Evolutionary conservation across 2,797 vertebrate genomes (phyloP).

Genomic region (Cynopterus sphinx): DNA sequence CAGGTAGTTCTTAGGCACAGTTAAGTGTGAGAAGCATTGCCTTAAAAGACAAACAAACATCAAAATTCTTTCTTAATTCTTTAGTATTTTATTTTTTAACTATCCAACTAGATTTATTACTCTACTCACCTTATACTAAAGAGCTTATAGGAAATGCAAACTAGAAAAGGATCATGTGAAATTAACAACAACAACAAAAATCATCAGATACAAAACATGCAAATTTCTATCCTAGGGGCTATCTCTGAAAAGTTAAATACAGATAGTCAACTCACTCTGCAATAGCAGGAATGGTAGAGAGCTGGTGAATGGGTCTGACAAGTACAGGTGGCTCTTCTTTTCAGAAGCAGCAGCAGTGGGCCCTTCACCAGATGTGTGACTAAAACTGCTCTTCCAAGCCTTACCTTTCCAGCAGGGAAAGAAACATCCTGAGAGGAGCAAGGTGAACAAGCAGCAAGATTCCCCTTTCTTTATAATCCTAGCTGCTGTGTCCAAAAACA

Average conservation of each 20-base stretch:
- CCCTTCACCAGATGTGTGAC: not conserved
- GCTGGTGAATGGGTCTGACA: not conserved
- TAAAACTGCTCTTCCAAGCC: not conserved
- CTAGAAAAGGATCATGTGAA: not conserved
- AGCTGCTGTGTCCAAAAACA: not conserved
- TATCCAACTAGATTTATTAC: not conserved
- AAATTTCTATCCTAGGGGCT: not conserved
- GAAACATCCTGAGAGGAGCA: not conserved
- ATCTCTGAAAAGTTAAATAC: not conserved
- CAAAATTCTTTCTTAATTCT: not conserved
- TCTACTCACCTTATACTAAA: not conserved
- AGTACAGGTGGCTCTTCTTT: not conserved
- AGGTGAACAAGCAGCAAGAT: not conserved
- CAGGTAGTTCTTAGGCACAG: not conserved
- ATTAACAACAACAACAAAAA: not conserved
- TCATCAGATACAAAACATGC: not conserved
- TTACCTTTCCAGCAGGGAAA: not conserved
- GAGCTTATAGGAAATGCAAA: not conserved
- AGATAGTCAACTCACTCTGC: not conserved
- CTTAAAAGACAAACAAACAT: not conserved
- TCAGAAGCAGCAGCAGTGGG: not conserved
- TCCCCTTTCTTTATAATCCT: not conserved
- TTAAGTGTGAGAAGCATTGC: not conserved
- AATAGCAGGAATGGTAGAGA: not conserved
- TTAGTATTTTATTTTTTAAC: constrained; percentile 37